phyloP scores from a whole-genome alignment of 1,140 invertebrate genomes.

The Mycetomoellerius zeteki region DNA sequence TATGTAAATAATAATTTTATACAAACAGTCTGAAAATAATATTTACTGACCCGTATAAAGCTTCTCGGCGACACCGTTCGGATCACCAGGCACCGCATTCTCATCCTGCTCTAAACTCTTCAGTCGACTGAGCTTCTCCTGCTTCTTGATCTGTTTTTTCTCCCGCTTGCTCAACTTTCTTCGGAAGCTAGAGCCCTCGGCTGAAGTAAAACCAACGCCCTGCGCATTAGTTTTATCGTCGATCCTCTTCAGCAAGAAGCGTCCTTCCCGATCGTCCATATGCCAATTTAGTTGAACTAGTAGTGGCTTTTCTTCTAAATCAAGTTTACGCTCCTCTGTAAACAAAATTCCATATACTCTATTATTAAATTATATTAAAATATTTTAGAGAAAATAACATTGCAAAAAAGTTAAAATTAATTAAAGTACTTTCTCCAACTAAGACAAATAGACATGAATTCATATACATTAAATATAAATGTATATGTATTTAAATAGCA shows the following conservation, averaged over 20 bases:
- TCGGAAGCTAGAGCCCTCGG: slow-evolving; percentile 91
- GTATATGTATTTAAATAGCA: not conserved
- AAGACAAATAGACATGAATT: not conserved
- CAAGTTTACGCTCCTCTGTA: slow-evolving; percentile 95
- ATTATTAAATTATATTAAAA: slow-evolving; percentile 5
- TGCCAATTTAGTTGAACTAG: slow-evolving; percentile 99
- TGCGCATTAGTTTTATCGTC: slow-evolving; percentile 92
- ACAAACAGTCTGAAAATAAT: slow-evolving; percentile 27
- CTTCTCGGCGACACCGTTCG: slow-evolving; percentile 96
- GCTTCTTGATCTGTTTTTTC: slow-evolving; percentile 99
- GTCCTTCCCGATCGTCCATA: slow-evolving; percentile 98
- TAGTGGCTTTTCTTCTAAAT: slow-evolving; percentile 96
- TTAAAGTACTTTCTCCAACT: too few relatives aligned
- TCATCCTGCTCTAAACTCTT: slow-evolving; percentile 91
- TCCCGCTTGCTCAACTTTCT: slow-evolving; percentile 99
- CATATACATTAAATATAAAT: not conserved
- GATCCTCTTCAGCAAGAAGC: slow-evolving; percentile 97
- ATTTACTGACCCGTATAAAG: slow-evolving; percentile 92
- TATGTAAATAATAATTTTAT: not conserved
- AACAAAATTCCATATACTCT: slow-evolving; percentile 55
- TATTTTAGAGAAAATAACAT: not conserved
- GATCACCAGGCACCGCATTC: slow-evolving; percentile 90
- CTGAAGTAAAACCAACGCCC: slow-evolving; percentile 87
- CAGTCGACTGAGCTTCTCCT: slow-evolving; percentile 95
- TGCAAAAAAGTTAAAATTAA: not conserved